These are phyloP conservation scores for Erethizon dorsatum DNA, from an alignment of 2,797 vertebrate species.

Conservation along the genomic window DNA sequence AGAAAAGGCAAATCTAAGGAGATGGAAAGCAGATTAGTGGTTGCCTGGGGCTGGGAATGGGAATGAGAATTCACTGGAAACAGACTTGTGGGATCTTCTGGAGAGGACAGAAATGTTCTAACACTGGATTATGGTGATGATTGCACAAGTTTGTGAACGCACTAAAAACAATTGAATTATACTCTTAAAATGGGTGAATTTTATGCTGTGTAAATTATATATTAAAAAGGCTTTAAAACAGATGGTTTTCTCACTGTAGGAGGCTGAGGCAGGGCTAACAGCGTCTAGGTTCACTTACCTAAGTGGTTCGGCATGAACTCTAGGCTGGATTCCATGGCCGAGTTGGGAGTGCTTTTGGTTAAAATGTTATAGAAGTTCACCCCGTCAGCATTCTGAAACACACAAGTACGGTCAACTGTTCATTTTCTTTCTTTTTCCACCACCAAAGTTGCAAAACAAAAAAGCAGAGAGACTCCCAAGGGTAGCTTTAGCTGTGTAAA, in stretches of 20 bases:
- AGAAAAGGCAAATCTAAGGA: neutral
- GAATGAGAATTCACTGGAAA: neutral
- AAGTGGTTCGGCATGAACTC: conserved; percentile 86
- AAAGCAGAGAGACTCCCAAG: neutral
- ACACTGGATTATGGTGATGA: neutral
- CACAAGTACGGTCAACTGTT: neutral
- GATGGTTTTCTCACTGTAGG: neutral
- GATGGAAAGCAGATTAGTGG: neutral
- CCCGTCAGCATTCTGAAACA: conserved; percentile 95
- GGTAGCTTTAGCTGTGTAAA: neutral
- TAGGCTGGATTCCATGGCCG: conserved; percentile 75
- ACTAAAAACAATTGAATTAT: neutral
- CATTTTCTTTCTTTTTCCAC: neutral
- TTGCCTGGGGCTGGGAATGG: neutral
- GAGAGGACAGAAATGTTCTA: neutral
- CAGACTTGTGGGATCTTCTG: neutral
- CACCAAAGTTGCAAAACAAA: neutral
- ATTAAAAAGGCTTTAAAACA: neutral
- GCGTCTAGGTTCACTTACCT: conserved; percentile 89
- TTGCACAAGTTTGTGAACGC: neutral
- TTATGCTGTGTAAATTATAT: neutral
- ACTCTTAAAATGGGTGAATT: neutral
- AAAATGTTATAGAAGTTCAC: conserved; percentile 99
- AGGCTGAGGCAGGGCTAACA: neutral
- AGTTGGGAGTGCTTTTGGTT: conserved; percentile 88